These are phyloP conservation scores for Ylistrum balloti DNA, from an alignment of 1,140 invertebrate species.

Conservation along the genomic window DNA sequence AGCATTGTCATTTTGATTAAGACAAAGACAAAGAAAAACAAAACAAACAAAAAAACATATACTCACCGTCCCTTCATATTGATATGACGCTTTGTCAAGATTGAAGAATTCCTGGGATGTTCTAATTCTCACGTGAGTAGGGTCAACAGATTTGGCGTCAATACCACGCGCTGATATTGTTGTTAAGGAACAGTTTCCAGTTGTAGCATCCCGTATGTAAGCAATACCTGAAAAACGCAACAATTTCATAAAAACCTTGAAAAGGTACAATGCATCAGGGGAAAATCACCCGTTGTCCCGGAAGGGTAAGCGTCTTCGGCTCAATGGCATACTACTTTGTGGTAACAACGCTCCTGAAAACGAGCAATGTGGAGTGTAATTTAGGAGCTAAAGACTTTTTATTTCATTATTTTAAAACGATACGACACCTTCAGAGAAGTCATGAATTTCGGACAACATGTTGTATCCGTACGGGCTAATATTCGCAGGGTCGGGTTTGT, in stretches of 20 bases:
- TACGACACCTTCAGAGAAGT: conserved; percentile 67
- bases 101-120: conserved; percentile 70
- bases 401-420: no score
- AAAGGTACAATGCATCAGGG: no score
- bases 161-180: conserved; percentile 61
- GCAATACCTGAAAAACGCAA: conserved; percentile 64
- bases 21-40: no score
- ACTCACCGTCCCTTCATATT: conserved; percentile 67
- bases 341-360: no score
- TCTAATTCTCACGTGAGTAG: conserved; percentile 61
- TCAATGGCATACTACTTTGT: no score
- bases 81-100: conserved; percentile 61
- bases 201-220: conserved; percentile 64
- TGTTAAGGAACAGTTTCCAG: conserved; percentile 63
- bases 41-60: no score
- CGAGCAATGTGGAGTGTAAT: no score
- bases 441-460: conserved; percentile 63
- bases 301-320: no score
- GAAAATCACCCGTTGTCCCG: no score
- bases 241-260: no score
- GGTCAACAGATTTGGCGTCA: conserved; percentile 58
- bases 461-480: conserved; percentile 53
- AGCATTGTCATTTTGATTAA: no score
- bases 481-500: conserved; percentile 49
- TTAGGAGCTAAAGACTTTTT: no score